A percentile compares a stretch with the other conserved stretches of the same genome.
These are phyloP conservation scores for Acrocephalus scirpaceus DNA, from an alignment of 2,797 vertebrate species.

Conservation along the genomic window DNA sequence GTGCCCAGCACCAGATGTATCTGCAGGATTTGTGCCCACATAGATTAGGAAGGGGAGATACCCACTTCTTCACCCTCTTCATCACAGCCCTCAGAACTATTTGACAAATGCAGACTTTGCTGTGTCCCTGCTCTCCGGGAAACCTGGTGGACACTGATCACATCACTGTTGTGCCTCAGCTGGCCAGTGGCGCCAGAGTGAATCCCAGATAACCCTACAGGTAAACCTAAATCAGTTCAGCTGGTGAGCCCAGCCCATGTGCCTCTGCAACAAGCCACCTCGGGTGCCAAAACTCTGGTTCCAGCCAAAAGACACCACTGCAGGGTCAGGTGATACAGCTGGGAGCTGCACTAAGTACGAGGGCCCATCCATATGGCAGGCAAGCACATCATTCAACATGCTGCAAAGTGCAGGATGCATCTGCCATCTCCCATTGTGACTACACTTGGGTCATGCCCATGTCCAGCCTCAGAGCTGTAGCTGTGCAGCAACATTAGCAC, in stretches of 20 bases:
- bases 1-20: rapidly evolving
- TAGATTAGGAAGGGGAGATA: not conserved
- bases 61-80: not conserved
- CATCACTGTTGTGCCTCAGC: not conserved
- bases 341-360: rapidly evolving
- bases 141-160: not conserved
- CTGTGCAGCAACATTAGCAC: not conserved
- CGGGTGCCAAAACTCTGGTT: not conserved
- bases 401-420: not conserved
- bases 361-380: rapidly evolving
- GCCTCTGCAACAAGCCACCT: not conserved
- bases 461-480: not conserved
- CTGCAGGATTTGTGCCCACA: not conserved
- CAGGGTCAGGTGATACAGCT: not conserved
- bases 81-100: not conserved
- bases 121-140: not conserved
- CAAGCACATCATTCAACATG: rapidly evolving
- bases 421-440: not conserved
- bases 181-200: not conserved
- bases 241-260: not conserved
- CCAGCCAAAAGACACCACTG: not conserved
- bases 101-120: not conserved
- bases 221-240: not conserved
- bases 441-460: not conserved
- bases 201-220: not conserved